These are phyloP conservation scores for Helostoma temminkii DNA, from an alignment of 2,797 vertebrate species.

Conservation along the genomic window DNA sequence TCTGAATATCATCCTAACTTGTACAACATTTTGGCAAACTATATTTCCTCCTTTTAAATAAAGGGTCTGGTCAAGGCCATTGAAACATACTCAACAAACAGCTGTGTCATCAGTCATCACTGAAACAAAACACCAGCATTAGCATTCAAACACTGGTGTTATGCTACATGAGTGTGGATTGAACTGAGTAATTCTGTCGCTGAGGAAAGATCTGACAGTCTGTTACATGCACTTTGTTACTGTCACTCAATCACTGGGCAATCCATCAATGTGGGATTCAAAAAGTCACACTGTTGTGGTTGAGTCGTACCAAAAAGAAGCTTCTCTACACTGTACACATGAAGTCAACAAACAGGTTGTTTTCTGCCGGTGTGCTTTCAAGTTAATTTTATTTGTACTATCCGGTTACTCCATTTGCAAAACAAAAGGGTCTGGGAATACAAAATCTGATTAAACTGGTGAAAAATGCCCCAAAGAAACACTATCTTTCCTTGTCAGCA, in stretches of 20 bases:
- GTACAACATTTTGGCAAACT: not conserved
- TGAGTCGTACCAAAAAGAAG: constrained; percentile 25
- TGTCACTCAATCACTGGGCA: constrained; percentile 17
- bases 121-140: constrained; percentile 32
- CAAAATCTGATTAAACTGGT: not conserved
- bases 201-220: constrained; percentile 16
- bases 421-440: not conserved
- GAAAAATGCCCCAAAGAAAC: not conserved
- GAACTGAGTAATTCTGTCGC: not conserved
- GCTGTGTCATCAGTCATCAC: constrained; percentile 14
- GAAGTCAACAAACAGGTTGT: constrained; percentile 1
- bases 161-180: constrained; percentile 18
- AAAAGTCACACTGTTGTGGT: too few species aligned
- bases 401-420: constrained; percentile 5
- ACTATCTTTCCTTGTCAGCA: not conserved
- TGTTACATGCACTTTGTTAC: constrained; percentile 7
- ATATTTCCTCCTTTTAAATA: constrained; percentile 22
- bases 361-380: not conserved
- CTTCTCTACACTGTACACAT: constrained; percentile 1
- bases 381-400: not conserved
- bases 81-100: constrained; percentile 11
- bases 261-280: constrained; percentile 19
- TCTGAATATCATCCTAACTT: not conserved
- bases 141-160: constrained; percentile 17
- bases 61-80: constrained; percentile 33